Evolutionary conservation across 2,113 vertebrate genomes (phyloP).

Genomic region (Pseudonaja textilis): DNA sequence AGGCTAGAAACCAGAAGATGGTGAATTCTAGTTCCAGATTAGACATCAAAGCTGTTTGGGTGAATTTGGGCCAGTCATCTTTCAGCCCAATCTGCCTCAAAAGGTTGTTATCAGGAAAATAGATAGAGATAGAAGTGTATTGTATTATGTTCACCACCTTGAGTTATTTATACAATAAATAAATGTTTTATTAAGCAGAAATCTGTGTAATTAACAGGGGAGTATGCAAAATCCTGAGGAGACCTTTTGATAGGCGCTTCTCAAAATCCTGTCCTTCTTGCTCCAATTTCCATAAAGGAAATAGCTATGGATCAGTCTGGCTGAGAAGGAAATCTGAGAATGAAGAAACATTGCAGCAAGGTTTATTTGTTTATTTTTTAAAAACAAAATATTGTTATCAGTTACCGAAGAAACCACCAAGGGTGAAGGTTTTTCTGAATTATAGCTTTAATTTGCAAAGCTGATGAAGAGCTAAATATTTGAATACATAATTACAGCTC

Average conservation of each 20-base stretch:
- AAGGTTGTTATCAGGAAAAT: neutral
- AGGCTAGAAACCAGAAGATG: neutral
- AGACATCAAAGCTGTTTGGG: neutral
- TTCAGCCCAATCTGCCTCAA: neutral
- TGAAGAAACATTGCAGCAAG: neutral
- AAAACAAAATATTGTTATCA: neutral
- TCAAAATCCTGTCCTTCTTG: neutral
- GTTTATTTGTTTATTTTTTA: neutral
- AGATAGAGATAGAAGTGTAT: neutral
- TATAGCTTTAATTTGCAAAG: conserved; percentile 66
- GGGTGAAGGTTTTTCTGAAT: conserved; percentile 36
- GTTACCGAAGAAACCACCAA: neutral
- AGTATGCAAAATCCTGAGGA: neutral
- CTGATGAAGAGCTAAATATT: conserved; percentile 69
- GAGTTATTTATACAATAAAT: neutral
- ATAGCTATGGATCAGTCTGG: neutral
- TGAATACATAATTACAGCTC: conserved; percentile 60
- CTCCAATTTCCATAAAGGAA: neutral
- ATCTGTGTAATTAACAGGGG: conserved; percentile 13
- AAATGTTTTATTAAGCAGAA: conserved; percentile 11
- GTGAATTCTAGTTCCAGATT: neutral
- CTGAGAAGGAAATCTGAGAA: neutral
- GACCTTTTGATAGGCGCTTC: neutral
- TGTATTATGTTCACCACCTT: neutral
- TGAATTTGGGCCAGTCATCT: neutral